These are phyloP conservation scores for Cochlearius cochlearius DNA, from an alignment of 2,113 vertebrate genomes.

Conservation along the genomic window DNA sequence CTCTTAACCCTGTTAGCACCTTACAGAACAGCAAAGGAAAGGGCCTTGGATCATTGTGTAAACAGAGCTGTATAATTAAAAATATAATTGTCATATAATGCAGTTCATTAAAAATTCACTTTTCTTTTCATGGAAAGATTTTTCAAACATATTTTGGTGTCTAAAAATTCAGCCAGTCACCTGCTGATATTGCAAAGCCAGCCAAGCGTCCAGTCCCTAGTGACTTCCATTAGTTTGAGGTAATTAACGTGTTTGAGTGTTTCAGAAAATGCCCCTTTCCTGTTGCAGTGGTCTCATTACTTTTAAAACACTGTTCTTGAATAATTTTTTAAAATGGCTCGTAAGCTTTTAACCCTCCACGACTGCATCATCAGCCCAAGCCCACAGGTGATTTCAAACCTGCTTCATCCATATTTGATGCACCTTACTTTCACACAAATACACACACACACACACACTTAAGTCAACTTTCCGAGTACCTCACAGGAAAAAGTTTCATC, in stretches of 20 bases:
- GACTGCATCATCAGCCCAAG: background rate
- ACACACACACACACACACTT: background rate
- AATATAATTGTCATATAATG: background rate
- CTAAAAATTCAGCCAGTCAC: background rate
- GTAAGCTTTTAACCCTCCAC: background rate
- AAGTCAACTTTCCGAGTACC: background rate
- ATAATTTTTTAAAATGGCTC: background rate
- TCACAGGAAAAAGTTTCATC: background rate
- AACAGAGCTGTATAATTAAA: background rate
- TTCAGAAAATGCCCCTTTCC: background rate
- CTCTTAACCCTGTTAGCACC: background rate
- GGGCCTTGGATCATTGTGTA: background rate
- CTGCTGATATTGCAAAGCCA: background rate
- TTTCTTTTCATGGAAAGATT: background rate
- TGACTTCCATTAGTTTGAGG: background rate
- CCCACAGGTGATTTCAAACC: background rate
- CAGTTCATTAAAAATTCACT: background rate
- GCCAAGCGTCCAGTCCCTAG: background rate
- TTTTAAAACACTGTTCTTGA: background rate
- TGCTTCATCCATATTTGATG: background rate
- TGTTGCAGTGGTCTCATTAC: background rate
- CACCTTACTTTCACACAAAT: background rate
- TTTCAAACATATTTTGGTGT: background rate
- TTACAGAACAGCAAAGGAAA: background rate
- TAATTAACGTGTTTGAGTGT: background rate